These are phyloP conservation scores for Pristionchus fissidentatus DNA, from an alignment of 2,888 invertebrate species.

Conservation along the genomic window DNA sequence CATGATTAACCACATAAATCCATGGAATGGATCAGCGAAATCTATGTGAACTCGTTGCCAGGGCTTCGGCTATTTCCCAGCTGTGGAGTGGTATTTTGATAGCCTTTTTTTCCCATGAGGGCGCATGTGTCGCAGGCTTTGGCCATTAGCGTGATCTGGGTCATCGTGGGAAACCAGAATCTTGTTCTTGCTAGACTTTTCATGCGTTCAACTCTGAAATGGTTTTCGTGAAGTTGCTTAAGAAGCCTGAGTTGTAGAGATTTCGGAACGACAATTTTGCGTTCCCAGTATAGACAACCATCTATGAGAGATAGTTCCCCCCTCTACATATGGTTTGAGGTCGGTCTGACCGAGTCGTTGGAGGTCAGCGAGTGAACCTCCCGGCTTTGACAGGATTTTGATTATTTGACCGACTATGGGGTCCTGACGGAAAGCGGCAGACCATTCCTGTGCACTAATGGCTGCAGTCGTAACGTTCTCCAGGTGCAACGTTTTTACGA, in stretches of 20 bases:
- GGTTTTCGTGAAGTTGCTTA: conserved; percentile 6
- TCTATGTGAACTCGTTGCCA: conserved; percentile 47
- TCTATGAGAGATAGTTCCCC: neutral
- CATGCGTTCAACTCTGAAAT: conserved; percentile 25
- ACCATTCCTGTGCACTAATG: neutral
- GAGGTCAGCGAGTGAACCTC: neutral
- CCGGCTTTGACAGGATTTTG: neutral
- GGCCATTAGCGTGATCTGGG: neutral
- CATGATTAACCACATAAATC: conserved; percentile 72
- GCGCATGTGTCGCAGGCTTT: conserved; percentile 14
- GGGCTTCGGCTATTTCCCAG: conserved; percentile 19
- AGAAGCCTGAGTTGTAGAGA: neutral
- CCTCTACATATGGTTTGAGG: neutral
- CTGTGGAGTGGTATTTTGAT: conserved; percentile 14
- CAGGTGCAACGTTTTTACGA: neutral
- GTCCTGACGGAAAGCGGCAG: neutral
- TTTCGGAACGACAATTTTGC: neutral
- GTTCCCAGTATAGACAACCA: conserved; percentile 13
- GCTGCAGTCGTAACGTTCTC: neutral
- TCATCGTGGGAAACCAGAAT: conserved; percentile 42
- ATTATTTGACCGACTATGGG: neutral
- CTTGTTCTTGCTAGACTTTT: conserved; percentile 14
- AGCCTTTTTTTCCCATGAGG: neutral
- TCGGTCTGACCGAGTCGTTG: neutral
- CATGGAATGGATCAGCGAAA: neutral